phyloP scores from a whole-genome alignment of 2,113 vertebrate species.

The Marmota flaviventris region DNA sequence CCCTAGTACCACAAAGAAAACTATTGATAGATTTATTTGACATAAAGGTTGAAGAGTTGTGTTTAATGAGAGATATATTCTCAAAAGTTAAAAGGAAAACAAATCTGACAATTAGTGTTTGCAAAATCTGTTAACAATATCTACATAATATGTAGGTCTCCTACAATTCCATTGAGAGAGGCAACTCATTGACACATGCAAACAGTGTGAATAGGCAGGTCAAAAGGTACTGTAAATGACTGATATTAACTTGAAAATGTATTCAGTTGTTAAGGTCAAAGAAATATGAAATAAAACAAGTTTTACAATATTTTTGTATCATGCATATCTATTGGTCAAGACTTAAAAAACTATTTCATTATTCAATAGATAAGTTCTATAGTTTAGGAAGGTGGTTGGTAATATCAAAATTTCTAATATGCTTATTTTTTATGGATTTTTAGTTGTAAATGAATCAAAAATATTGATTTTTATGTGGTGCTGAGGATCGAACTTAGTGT shows the following conservation, averaged over 20 bases:
- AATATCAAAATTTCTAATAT: conserved; percentile 29
- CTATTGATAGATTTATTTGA: not conserved
- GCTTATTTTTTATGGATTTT: not conserved
- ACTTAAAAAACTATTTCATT: conserved; percentile 3
- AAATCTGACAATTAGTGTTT: not conserved
- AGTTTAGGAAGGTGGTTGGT: conserved; percentile 8
- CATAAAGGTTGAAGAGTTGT: not conserved
- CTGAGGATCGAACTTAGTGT: too few species aligned
- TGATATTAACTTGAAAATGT: not conserved
- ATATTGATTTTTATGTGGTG: too few species aligned
- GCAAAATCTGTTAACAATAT: not conserved
- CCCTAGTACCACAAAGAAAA: conserved; percentile 5
- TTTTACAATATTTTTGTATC: conserved; percentile 7
- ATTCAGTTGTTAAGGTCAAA: not conserved
- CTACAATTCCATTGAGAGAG: not conserved
- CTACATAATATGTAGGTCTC: not conserved
- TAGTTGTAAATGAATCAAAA: too few species aligned
- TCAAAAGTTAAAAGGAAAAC: conserved; percentile 24
- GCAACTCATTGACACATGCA: not conserved
- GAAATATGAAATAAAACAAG: conserved; percentile 4
- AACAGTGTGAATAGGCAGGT: not conserved
- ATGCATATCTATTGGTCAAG: not conserved
- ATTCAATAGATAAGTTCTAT: not conserved
- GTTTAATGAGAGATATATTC: conserved; percentile 22
- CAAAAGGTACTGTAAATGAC: not conserved